phyloP scores from a whole-genome alignment of 2,888 invertebrate genomes.

The Notocelia uddmanniana region DNA sequence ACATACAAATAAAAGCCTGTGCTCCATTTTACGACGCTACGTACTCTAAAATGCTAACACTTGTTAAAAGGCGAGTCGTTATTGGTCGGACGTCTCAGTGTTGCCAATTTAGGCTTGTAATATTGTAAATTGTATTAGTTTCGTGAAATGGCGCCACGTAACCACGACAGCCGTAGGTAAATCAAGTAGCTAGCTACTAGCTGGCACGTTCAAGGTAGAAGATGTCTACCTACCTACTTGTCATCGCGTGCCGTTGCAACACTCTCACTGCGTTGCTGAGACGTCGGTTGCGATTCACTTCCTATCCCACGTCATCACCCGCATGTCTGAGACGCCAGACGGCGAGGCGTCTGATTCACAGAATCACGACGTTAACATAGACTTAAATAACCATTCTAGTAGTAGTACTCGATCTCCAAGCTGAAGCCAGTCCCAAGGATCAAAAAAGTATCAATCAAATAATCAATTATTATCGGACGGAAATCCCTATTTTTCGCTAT shows the following conservation, averaged over 20 bases:
- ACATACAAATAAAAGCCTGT: too few species aligned
- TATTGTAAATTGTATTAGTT: too few species aligned
- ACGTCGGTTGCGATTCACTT: constrained; percentile 4
- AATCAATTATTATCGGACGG: too few species aligned
- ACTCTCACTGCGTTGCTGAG: neutral
- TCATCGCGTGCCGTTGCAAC: neutral
- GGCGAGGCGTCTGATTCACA: constrained; percentile 8
- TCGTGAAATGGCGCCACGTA: too few species aligned
- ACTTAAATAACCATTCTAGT: neutral
- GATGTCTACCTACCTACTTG: neutral
- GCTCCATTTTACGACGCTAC: too few species aligned
- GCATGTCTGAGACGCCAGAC: constrained; percentile 61
- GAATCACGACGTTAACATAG: constrained; percentile 19
- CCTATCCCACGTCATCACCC: constrained; percentile 53
- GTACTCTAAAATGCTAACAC: too few species aligned
- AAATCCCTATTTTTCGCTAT: too few species aligned
- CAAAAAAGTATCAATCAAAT: neutral
- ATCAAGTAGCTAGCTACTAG: neutral
- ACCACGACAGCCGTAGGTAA: too few species aligned
- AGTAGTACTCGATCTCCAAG: neutral
- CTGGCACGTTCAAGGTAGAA: too few species aligned
- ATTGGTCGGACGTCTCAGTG: too few species aligned
- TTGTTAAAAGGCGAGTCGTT: too few species aligned
- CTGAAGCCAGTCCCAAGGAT: neutral
- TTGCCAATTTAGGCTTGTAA: too few species aligned